Evolutionary conservation across 30 jellyfish, hydroid and myxozoan genomes (phyloP), one percentile per base, ranked within the genome.

Genomic region (Turritopsis rubra): DNA sequence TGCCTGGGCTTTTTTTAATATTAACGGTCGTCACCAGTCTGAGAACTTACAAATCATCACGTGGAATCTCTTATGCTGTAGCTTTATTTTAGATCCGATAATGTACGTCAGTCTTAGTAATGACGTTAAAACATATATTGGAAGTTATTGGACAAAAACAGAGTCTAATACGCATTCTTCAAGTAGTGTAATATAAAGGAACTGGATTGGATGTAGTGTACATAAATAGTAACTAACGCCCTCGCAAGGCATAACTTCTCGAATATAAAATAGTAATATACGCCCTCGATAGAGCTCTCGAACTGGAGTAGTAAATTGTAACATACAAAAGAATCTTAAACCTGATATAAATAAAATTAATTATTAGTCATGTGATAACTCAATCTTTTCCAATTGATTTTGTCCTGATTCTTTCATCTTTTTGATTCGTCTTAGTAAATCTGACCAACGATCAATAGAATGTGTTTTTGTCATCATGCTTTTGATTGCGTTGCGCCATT

Each of bases 31-130:
- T 23, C 30, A n/a, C 30, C 30, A n/a, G 19, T 68, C 77, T n/a
- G 77, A 68, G 77, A 27, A 68, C 31, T 68, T n/a, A 9, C 77
- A 68, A n/a, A n/a, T n/a, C 77, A 1, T 68, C 9, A 68, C 31
- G 17, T 68, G 77, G 77, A n/a, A 27, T 27, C 30, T 68, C 9
- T 16, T 68, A 68, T n/a, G 77, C 30, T 16, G 16, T 1, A 68
- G 30, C 19, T 68, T n/a, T 19, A 68, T 68, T 27, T 68, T 23
- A 1, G 77, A 68, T 68, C 77, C 77, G 28, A 23, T 68, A 9
- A 68, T 68, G 9, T 68, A 68, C 21, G 77, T 68, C 21, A 27
- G 31, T 0, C 30, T 68, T 23, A 68, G 77, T 27, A 68, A 68
- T n/a, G 77, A 68, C 30, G 77, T 68, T 68, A 9, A 19, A 68